Evolutionary conservation across 2,888 invertebrate genomes (phyloP).

Genomic region (Drosophila yooni): DNA sequence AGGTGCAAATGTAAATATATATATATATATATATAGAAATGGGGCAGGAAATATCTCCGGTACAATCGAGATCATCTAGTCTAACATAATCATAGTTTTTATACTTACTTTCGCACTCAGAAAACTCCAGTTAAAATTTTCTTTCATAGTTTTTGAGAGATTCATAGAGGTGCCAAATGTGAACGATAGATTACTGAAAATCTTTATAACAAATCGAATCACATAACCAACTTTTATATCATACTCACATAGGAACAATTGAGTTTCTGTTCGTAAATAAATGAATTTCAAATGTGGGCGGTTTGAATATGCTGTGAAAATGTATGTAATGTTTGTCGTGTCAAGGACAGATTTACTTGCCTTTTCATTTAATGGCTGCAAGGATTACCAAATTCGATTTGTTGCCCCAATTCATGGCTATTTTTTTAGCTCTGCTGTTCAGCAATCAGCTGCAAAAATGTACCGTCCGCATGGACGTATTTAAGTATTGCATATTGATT

Average conservation of each 20-base stretch:
- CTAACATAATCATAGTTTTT: background rate
- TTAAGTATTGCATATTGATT: conserved; percentile 69
- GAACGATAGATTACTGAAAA: background rate
- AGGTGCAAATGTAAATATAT: background rate
- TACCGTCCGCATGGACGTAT: conserved; percentile 57
- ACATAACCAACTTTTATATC: background rate
- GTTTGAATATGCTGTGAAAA: too few relatives aligned
- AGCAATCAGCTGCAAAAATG: conserved; percentile 62
- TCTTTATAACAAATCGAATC: background rate
- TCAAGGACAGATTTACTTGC: background rate
- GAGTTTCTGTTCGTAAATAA: background rate
- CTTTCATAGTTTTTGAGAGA: background rate
- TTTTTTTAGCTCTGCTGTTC: background rate
- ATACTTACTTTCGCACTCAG: background rate
- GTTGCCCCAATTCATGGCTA: background rate
- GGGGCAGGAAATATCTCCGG: background rate
- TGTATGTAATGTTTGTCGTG: background rate
- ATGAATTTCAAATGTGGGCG: background rate
- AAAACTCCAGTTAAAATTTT: background rate
- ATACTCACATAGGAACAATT: background rate
- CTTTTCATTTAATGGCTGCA: conserved; percentile 1
- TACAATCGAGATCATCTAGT: background rate
- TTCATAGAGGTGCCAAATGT: background rate
- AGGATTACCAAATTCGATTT: background rate
- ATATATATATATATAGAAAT: background rate